Conservation (phyloP, 2,888 invertebrate species). For the Xestia sexstrigata region DNA sequence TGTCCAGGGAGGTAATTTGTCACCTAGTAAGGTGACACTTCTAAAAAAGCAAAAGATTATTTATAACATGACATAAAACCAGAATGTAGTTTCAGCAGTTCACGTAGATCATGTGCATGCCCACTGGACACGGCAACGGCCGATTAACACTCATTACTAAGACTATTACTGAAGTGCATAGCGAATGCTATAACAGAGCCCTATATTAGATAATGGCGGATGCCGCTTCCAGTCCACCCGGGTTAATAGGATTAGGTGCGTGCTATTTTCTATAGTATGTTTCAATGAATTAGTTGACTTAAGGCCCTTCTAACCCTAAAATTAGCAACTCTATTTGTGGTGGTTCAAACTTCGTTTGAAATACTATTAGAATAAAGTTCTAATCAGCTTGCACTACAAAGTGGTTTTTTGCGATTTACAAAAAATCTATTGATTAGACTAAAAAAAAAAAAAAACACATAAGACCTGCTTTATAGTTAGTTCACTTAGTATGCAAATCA, state of each 20-base stretch:
- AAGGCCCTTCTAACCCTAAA: too few species aligned
- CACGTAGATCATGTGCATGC: constrained; percentile 32
- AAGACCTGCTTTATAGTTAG: too few species aligned
- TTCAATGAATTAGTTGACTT: constrained; percentile 64
- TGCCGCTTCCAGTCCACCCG: constrained; percentile 72
- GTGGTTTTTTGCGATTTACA: too few species aligned
- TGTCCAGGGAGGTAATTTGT: too few species aligned
- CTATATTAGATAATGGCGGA: constrained; percentile 78
- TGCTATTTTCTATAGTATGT: constrained; percentile 76
- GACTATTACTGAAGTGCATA: constrained; percentile 76
- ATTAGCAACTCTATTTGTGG: too few species aligned
- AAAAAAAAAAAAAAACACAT: too few species aligned
- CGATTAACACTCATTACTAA: constrained; percentile 73
- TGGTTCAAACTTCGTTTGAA: too few species aligned
- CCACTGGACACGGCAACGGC: constrained; percentile 63
- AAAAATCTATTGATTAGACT: too few species aligned
- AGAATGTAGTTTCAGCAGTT: constrained; percentile 38
- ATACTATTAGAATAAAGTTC: too few species aligned
- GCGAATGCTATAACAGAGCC: constrained; percentile 70
- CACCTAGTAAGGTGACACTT: too few species aligned
- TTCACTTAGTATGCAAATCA: too few species aligned
- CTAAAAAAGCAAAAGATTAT: constrained; percentile 10
- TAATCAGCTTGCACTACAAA: too few species aligned
- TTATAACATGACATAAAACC: constrained; percentile 19
- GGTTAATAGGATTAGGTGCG: constrained; percentile 82